Conservation (phyloP, 2,113 vertebrate species). For the Marmota flaviventris region DNA sequence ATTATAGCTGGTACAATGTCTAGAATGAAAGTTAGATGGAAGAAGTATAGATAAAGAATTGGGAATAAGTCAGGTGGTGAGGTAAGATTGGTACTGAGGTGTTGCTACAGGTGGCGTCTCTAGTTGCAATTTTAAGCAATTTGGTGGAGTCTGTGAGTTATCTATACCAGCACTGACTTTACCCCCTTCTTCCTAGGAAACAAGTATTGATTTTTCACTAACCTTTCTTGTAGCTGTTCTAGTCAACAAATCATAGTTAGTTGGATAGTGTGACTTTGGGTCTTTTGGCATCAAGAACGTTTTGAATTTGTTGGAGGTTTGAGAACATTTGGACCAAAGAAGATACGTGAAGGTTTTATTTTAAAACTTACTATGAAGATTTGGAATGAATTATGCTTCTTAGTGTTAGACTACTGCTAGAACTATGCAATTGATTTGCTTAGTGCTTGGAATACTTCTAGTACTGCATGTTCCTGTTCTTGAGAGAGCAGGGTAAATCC, state of each 20-base stretch:
- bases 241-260: background rate
- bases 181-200: background rate
- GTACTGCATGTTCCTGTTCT: background rate
- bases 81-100: background rate
- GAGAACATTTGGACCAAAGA: conserved; percentile 46
- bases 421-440: background rate
- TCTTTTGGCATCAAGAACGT: background rate
- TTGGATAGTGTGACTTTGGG: background rate
- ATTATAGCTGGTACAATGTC: background rate
- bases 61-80: background rate
- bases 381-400: background rate
- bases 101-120: background rate
- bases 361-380: conserved; percentile 29
- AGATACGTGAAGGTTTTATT: conserved; percentile 32
- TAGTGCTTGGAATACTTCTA: conserved; percentile 15
- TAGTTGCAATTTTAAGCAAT: background rate
- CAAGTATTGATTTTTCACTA: background rate
- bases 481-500: background rate
- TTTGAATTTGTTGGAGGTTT: conserved; percentile 25
- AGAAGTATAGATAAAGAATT: background rate
- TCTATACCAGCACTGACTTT: background rate
- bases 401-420: conserved; percentile 4
- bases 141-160: background rate
- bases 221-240: background rate
- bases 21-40: conserved; percentile 11